phyloP scores from a whole-genome alignment of 2,113 vertebrate genomes.

The Ceyx melanurus region DNA sequence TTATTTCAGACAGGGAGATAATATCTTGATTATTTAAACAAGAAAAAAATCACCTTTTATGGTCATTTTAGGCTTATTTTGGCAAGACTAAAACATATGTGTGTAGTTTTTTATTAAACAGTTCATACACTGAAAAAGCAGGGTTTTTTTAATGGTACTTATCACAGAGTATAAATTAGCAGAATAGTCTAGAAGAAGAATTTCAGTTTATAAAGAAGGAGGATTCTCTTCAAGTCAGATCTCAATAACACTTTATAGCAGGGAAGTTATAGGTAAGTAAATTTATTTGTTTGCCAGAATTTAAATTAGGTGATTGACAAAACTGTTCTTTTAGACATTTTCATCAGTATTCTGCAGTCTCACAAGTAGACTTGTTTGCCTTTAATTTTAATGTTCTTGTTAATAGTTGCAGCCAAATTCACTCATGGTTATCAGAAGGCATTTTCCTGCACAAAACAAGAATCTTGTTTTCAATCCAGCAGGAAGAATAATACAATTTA shows the following conservation, averaged over 20 bases:
- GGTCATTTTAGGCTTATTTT: background rate
- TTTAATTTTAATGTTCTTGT: too few relatives aligned
- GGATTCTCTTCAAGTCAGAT: background rate
- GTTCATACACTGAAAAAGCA: background rate
- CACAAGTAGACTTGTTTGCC: too few relatives aligned
- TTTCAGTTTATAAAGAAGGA: background rate
- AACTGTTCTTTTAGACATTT: background rate
- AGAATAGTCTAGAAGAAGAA: background rate
- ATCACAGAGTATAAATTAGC: background rate
- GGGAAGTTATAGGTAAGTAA: background rate
- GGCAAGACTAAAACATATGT: background rate
- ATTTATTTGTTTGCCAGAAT: background rate
- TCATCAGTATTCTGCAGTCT: background rate
- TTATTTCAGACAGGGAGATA: background rate
- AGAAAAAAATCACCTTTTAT: background rate
- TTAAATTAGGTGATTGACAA: background rate
- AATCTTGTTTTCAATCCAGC: too few relatives aligned
- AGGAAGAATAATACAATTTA: too few relatives aligned
- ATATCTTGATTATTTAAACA: background rate
- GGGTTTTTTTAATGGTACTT: background rate
- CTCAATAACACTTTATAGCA: background rate
- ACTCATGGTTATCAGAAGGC: too few relatives aligned
- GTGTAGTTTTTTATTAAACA: background rate
- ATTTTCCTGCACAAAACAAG: too few relatives aligned
- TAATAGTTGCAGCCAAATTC: too few relatives aligned